These are phyloP conservation scores for Bradynema listronoti DNA, from an alignment of 1,140 invertebrate species.

Conservation along the genomic window DNA sequence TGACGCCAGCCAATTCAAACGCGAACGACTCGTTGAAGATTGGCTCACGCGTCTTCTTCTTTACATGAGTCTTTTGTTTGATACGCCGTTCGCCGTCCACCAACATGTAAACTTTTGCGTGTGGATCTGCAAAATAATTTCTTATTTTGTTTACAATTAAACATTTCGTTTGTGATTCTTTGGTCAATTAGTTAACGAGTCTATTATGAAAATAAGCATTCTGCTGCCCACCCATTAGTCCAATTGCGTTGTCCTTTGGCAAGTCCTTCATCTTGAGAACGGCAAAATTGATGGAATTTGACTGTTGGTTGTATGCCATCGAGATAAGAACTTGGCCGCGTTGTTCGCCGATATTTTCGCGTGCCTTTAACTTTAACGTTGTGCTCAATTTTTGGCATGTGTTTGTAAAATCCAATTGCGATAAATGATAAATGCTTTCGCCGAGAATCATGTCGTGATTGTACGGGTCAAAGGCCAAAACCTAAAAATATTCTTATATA, in stretches of 20 bases:
- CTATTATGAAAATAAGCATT: not conserved
- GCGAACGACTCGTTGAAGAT: constrained; percentile 93
- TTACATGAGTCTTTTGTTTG: constrained; percentile 98
- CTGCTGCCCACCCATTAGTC: constrained; percentile 71
- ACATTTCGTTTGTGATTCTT: constrained; percentile 5
- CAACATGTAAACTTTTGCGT: constrained; percentile 90
- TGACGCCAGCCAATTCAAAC: constrained; percentile 62
- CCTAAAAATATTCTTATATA: constrained; percentile 60
- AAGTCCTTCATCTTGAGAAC: constrained; percentile 84
- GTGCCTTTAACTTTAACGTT: constrained; percentile 40
- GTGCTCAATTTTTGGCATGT: constrained; percentile 48
- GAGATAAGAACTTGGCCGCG: constrained; percentile 77
- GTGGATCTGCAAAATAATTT: constrained; percentile 64
- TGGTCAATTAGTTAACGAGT: not conserved
- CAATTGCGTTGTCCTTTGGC: constrained; percentile 89
- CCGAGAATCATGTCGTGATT: constrained; percentile 93
- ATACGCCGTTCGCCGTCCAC: constrained; percentile 88
- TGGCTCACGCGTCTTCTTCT: constrained; percentile 90
- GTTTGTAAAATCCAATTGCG: constrained; percentile 28
- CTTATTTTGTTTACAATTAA: not conserved
- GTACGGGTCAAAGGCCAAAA: constrained; percentile 88
- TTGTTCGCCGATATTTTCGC: constrained; percentile 47
- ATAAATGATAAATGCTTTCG: constrained; percentile 79
- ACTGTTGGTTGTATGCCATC: constrained; percentile 84
- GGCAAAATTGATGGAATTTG: constrained; percentile 62